Evolutionary conservation across 2,797 vertebrate genomes (phyloP), one percentile per base, ranked within the genome.

Genomic region (Chloroceryle inda): DNA sequence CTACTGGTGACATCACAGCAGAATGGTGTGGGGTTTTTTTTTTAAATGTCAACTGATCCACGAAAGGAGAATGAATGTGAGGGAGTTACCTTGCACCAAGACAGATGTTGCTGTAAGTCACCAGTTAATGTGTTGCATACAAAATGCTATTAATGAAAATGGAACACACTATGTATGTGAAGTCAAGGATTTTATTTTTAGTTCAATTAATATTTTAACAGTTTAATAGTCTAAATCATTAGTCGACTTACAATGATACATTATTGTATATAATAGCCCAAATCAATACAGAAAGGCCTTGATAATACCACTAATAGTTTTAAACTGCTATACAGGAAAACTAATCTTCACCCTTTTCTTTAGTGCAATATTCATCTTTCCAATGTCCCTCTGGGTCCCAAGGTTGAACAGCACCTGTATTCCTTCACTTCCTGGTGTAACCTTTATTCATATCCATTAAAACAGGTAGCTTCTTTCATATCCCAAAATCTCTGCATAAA

Each of bases 371-470:
- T 21, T 42, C 3, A 53, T 17, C 10, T 20, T 80, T 24, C 19
- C 17, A 37, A 0, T 37, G 24, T 42, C 11, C 6, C 10, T 40
- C 13, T 20, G 21, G 1, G 2, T n/a, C 5, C 16, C 52, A 52
- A 59, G 14, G 8, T 5, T 58, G 33, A 85, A 49, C 3, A 75
- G 5, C 4, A 23, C 9, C n/a, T 55, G 1, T 24, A 27, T 66
- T 73, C 44, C 23, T 77, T 85, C 2, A 16, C 68, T 88, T 73
- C 23, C 21, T 59, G 6, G 1, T 86, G 40, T 45, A 66, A 27
- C 5, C 1, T 69, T 74, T 45, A n/a, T 66, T 69, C 6, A 29
- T 47, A 26, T 35, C 33, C 85, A 12, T 80, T 50, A 35, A n/a
- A 66, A 27, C 11, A 63, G 6, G 10, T 6, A 12, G 2, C 2